A percentile compares a stretch with the other conserved stretches of the same genome.
Evolutionary conservation across 2,797 vertebrate genomes (phyloP).

Genomic region (Rousettus madagascariensis): DNA sequence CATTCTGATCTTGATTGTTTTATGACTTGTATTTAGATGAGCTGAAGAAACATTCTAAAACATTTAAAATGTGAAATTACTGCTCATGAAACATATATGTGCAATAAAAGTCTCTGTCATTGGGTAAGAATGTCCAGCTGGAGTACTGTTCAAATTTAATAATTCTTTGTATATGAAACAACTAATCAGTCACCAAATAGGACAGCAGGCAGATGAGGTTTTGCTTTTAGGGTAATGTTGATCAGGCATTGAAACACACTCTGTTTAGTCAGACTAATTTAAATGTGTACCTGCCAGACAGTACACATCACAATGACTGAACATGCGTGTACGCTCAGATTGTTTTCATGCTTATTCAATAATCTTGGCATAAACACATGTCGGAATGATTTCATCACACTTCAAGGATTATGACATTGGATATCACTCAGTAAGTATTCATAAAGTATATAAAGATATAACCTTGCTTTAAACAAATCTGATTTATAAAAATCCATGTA

Average conservation of each 20-base stretch:
- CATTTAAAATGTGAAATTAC: conserved; percentile 31
- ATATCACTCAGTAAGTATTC: conserved; percentile 21
- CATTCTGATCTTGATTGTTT: conserved; percentile 6
- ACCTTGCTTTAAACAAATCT: background rate
- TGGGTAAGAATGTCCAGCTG: conserved; percentile 54
- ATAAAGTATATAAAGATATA: background rate
- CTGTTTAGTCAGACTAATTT: background rate
- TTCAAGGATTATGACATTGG: background rate
- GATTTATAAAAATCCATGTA: conserved; percentile 25
- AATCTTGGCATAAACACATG: conserved; percentile 32
- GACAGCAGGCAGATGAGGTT: background rate
- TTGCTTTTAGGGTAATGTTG: background rate
- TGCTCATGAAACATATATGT: conserved; percentile 43
- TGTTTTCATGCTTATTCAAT: conserved; percentile 3
- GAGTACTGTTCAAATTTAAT: conserved; percentile 25
- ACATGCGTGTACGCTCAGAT: background rate
- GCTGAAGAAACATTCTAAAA: conserved; percentile 32
- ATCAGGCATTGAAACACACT: background rate
- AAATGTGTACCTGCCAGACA: background rate
- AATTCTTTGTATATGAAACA: conserved; percentile 55
- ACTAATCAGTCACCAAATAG: background rate
- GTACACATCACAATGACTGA: background rate
- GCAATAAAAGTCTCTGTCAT: conserved; percentile 48
- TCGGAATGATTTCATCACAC: conserved; percentile 51
- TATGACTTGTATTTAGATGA: conserved; percentile 40